Percentiles rank a stretch among this genome's conserved stretches.
Conservation (phyloP, 92 coral and sea anemone genomes). For the Epizoanthus stellaris region DNA sequence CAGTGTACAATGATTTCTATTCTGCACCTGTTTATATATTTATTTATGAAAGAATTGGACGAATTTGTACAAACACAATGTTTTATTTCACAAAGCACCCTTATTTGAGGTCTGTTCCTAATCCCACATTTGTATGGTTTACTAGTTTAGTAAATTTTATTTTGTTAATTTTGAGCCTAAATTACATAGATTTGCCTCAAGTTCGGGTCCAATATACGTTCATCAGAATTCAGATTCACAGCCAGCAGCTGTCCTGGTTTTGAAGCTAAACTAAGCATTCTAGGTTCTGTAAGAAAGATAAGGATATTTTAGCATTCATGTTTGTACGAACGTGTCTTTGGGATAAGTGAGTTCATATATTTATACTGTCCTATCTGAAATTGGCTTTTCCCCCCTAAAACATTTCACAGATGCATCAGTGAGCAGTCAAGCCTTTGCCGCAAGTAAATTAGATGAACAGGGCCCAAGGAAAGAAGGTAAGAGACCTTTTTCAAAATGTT, state of each 20-base stretch:
- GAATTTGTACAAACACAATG: neutral
- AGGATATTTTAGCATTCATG: neutral
- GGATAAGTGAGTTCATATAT: too few species aligned
- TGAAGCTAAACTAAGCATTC: neutral
- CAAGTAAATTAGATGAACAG: conserved; percentile 1
- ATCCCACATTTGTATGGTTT: neutral
- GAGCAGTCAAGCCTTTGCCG: conserved; percentile 31
- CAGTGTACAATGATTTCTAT: neutral
- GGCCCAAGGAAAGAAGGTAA: conserved; percentile 25
- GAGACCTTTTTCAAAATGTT: neutral
- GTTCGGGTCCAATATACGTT: too few species aligned
- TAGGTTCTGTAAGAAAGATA: neutral
- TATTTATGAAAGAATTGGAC: neutral
- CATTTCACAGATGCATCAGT: conserved; percentile 30
- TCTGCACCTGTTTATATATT: neutral
- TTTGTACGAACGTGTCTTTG: neutral
- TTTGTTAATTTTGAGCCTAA: too few species aligned
- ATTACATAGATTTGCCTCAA: too few species aligned
- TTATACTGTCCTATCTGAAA: neutral
- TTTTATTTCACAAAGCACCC: neutral
- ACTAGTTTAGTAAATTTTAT: too few species aligned
- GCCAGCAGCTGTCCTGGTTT: neutral
- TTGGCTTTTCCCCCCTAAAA: neutral
- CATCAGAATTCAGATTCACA: too few species aligned
- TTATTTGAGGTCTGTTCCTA: neutral